Conservation (phyloP, 2,888 invertebrate genomes). For the Drosophila buzzatii region DNA sequence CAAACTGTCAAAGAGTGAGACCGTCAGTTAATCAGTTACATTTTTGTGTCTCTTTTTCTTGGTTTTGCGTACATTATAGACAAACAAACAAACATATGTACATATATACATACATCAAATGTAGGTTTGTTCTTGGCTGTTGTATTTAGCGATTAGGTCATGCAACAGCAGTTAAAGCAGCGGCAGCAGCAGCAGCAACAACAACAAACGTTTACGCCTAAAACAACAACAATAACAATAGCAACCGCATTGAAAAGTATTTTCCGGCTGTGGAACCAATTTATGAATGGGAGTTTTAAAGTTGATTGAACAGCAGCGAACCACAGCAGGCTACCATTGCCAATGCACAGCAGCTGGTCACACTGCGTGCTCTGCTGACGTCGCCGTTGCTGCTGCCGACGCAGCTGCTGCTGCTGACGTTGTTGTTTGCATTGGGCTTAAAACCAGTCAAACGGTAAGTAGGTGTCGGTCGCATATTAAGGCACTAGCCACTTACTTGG, state of each 20-base stretch:
- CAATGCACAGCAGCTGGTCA: slow-evolving; percentile 28
- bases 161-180: slow-evolving; percentile 63
- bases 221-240: slow-evolving; percentile 33
- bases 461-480: slow-evolving; percentile 81
- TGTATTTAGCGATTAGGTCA: slow-evolving; percentile 72
- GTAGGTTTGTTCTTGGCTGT: slow-evolving; percentile 30
- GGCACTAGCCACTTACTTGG: slow-evolving; percentile 37
- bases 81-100: slow-evolving; percentile 21
- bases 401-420: slow-evolving; percentile 9
- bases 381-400: slow-evolving; percentile 18
- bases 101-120: slow-evolving; percentile 26
- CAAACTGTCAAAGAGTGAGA: slow-evolving; percentile 43
- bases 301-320: slow-evolving; percentile 53
- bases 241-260: slow-evolving; percentile 38
- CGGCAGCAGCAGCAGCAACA: slow-evolving; percentile 12
- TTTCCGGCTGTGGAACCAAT: slow-evolving; percentile 57
- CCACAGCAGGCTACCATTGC: slow-evolving; percentile 24
- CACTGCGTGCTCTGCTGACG: slow-evolving; percentile 25
- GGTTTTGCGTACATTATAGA: slow-evolving; percentile 19
- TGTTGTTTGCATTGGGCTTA: slow-evolving; percentile 68
- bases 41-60: slow-evolving; percentile 44
- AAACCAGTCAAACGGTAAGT: slow-evolving; percentile 78
- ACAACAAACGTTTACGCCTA: slow-evolving; percentile 7
- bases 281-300: slow-evolving; percentile 72
- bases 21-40: slow-evolving; percentile 52